These are phyloP conservation scores for Onychomys arenicola DNA, from an alignment of 2,797 vertebrate genomes.

Conservation along the genomic window DNA sequence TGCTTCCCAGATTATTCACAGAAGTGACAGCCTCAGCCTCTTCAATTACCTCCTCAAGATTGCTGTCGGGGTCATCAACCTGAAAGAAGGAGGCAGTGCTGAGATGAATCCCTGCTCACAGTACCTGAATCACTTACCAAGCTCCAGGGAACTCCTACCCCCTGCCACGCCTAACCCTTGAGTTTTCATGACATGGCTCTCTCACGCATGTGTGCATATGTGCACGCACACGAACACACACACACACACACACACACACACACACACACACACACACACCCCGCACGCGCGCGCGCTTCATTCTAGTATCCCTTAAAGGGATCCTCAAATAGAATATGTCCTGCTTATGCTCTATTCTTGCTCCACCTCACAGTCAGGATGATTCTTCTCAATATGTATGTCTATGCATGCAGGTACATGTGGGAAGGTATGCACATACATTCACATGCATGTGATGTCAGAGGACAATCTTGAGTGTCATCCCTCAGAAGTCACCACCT, in stretches of 20 bases:
- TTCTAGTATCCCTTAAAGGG: background rate
- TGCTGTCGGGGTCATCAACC: slow-evolving; percentile 88
- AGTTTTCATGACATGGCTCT: background rate
- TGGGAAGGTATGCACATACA: no score
- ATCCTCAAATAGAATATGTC: background rate
- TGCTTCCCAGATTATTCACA: slow-evolving; percentile 85
- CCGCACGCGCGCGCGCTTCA: no score
- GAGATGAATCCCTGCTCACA: background rate
- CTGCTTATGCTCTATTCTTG: background rate
- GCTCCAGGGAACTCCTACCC: background rate
- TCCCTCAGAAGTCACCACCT: background rate
- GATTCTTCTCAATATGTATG: no score
- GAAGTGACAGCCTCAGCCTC: slow-evolving; percentile 70
- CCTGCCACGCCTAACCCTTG: background rate
- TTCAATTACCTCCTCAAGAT: slow-evolving; percentile 79
- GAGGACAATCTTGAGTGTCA: background rate
- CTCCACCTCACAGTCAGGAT: background rate
- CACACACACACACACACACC: background rate
- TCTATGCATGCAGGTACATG: background rate
- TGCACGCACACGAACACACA: no score
- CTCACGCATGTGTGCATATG: no score
- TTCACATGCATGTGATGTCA: background rate
- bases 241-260: background rate
- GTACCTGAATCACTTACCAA: background rate
- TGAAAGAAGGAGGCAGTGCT: slow-evolving; percentile 81